These are phyloP conservation scores for Littorina saxatilis DNA, from an alignment of 1,140 invertebrate genomes.

Conservation along the genomic window DNA sequence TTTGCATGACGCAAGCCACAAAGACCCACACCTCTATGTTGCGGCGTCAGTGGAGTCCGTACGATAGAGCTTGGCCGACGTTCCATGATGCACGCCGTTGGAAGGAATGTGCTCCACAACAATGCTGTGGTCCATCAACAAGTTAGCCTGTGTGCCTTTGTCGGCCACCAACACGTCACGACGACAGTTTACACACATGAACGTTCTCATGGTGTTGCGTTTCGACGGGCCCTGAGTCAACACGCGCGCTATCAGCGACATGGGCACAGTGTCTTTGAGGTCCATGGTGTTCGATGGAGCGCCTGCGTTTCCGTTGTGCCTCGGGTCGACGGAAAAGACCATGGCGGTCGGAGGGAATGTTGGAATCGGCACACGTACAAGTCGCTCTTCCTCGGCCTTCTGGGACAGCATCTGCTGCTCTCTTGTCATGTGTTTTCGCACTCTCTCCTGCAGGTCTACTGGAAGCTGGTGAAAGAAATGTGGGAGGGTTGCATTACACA, in stretches of 20 bases:
- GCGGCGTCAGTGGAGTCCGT: conserved; percentile 17
- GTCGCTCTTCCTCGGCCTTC: conserved; percentile 79
- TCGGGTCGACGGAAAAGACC: conserved; percentile 87
- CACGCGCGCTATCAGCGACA: conserved; percentile 94
- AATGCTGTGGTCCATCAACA: conserved; percentile 39
- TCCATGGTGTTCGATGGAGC: conserved; percentile 34
- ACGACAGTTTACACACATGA: conserved; percentile 68
- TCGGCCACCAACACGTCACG: conserved; percentile 61
- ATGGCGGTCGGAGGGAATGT: conserved; percentile 92
- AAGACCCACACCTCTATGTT: no score
- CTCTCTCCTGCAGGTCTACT: conserved; percentile 91
- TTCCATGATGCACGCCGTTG: conserved; percentile 27
- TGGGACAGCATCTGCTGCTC: conserved; percentile 72
- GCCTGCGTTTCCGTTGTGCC: conserved; percentile 49
- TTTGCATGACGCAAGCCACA: no score
- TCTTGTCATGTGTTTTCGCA: conserved; percentile 77
- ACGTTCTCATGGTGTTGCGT: conserved; percentile 59
- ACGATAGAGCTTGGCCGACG: conserved; percentile 23
- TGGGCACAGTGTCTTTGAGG: conserved; percentile 87
- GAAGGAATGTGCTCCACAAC: conserved; percentile 28
- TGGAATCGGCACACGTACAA: conserved; percentile 87
- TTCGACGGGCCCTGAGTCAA: conserved; percentile 83
- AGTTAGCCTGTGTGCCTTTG: conserved; percentile 65
- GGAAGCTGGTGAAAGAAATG: conserved; percentile 82
- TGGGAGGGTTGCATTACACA: no score